Evolutionary conservation across 2,797 vertebrate species (phyloP).

Genomic region (Sebastolobus alascanus): DNA sequence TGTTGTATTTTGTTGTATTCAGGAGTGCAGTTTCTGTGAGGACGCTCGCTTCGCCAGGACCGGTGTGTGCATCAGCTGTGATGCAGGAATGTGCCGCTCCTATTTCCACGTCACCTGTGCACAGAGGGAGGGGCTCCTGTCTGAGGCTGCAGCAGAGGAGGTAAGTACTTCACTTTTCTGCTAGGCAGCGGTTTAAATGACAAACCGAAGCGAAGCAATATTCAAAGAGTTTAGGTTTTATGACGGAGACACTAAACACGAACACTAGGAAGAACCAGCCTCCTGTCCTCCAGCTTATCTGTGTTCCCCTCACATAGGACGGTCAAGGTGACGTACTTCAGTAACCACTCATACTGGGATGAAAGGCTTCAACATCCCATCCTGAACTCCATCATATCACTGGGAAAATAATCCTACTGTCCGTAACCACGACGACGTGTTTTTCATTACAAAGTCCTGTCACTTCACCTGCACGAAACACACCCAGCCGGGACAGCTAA

Average conservation of each 20-base stretch:
- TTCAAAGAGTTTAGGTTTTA: background rate
- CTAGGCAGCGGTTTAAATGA: background rate
- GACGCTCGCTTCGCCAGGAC: slow-evolving; percentile 96
- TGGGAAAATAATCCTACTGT: no score
- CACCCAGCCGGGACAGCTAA: no score
- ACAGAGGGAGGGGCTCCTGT: slow-evolving; percentile 97
- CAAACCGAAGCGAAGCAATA: background rate
- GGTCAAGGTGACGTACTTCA: background rate
- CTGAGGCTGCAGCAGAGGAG: slow-evolving; percentile 98
- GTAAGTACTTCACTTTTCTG: slow-evolving; percentile 70
- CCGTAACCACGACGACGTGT: no score
- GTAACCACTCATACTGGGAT: background rate
- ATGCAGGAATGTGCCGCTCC: slow-evolving; percentile 98
- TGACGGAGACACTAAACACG: background rate
- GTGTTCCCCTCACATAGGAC: background rate
- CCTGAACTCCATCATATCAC: no score
- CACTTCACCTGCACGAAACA: no score
- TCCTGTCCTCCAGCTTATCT: background rate
- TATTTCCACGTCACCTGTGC: slow-evolving; percentile 99
- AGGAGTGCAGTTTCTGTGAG: slow-evolving; percentile 99
- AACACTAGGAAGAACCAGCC: background rate
- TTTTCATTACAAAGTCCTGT: no score
- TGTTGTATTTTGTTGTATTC: slow-evolving; percentile 17
- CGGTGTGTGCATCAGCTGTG: slow-evolving; percentile 98
- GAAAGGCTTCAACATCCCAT: no score